These are phyloP conservation scores for Boleophthalmus pectinirostris DNA, from an alignment of 2,113 vertebrate species.

Conservation along the genomic window DNA sequence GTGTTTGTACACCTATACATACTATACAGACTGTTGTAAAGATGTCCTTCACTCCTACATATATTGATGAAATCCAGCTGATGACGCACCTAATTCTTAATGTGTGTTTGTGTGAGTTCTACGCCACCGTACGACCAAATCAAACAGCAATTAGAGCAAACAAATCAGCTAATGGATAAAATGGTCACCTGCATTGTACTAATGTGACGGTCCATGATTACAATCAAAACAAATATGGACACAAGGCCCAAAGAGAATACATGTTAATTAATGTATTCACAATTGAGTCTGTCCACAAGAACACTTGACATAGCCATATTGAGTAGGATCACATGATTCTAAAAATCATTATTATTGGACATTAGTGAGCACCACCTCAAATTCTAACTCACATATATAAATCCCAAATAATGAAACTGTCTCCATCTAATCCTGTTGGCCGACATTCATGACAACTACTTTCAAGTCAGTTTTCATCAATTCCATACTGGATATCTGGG, in stretches of 20 bases:
- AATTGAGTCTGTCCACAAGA: background rate
- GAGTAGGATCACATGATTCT: background rate
- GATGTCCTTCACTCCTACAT: no score
- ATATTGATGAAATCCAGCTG: background rate
- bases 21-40: no score
- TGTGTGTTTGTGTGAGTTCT: background rate
- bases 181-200: background rate
- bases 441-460: background rate
- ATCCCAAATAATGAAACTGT: background rate
- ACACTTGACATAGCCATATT: background rate
- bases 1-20: no score
- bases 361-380: background rate
- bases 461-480: no score
- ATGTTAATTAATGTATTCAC: background rate
- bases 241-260: background rate
- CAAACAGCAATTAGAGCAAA: background rate
- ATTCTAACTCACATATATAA: background rate
- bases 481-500: no score
- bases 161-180: background rate
- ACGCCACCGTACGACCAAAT: background rate
- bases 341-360: background rate
- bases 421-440: background rate
- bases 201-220: background rate
- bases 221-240: background rate
- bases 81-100: background rate